Evolutionary conservation across 2,888 invertebrate species (phyloP).

Genomic region (Chloroclysta siterata): DNA sequence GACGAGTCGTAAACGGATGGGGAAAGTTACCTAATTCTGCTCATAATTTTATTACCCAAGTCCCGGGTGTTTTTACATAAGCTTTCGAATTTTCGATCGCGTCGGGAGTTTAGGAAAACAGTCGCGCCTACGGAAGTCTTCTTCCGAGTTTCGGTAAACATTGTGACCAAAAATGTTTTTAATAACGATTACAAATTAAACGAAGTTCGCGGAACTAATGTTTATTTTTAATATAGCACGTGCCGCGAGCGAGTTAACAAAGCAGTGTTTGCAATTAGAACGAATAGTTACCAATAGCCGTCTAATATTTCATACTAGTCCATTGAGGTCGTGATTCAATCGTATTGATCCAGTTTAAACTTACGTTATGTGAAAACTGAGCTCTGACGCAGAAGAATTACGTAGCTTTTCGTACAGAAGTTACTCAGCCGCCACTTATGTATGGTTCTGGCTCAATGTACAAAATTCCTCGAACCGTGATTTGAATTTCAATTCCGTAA

Average conservation of each 20-base stretch:
- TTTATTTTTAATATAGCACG: conserved; percentile 35
- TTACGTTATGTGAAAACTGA: conserved; percentile 37
- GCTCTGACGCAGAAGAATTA: conserved; percentile 21
- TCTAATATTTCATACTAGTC: conserved; percentile 32
- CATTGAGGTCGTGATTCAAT: conserved; percentile 32
- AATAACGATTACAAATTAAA: conserved; percentile 28
- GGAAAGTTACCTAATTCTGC: conserved; percentile 52
- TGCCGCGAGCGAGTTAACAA: conserved; percentile 19
- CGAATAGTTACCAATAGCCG: conserved; percentile 26
- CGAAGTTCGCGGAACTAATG: conserved; percentile 31
- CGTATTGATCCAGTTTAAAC: conserved; percentile 35
- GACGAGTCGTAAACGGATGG: conserved; percentile 50
- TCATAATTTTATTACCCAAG: conserved; percentile 55
- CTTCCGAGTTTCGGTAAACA: conserved; percentile 43
- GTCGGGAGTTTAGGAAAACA: conserved; percentile 32
- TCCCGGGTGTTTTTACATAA: conserved; percentile 42
- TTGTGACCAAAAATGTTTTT: conserved; percentile 31
- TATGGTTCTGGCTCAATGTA: not conserved
- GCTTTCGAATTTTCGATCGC: conserved; percentile 32
- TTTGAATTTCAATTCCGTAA: not conserved
- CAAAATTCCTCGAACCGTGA: not conserved
- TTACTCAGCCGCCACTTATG: not conserved
- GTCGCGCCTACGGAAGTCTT: conserved; percentile 33
- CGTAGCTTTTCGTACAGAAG: not conserved
- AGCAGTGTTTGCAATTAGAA: conserved; percentile 31